These are phyloP conservation scores for Meloidogyne exigua DNA, from an alignment of 1,140 invertebrate species.

Conservation along the genomic window DNA sequence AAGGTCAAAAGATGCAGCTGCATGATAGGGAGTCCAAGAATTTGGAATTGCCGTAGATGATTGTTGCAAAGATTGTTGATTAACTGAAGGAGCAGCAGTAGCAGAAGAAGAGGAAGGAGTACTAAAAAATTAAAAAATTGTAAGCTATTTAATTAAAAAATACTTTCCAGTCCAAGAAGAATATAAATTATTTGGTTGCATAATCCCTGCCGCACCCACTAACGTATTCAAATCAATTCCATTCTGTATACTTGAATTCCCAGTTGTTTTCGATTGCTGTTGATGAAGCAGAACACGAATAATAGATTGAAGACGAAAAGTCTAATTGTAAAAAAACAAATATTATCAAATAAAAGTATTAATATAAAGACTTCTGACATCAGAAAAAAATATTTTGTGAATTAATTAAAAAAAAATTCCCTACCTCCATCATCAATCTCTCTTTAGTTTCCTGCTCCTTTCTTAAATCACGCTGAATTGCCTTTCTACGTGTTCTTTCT, in stretches of 20 bases:
- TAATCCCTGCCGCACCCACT: neutral
- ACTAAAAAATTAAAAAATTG: neutral
- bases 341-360: neutral
- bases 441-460: neutral
- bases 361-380: too few species aligned
- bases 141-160: neutral
- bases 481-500: constrained; percentile 4
- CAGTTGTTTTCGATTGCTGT: neutral
- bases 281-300: neutral
- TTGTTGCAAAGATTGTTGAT: neutral
- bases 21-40: neutral
- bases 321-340: neutral
- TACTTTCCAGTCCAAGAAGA: constrained; percentile 7
- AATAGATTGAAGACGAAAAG: neutral
- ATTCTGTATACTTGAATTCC: neutral
- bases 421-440: neutral
- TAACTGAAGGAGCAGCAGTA: neutral
- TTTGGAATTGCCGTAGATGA: neutral
- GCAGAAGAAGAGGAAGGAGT: constrained; percentile 20
- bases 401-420: neutral
- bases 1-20: neutral
- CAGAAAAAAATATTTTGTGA: neutral
- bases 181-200: neutral
- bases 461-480: neutral
- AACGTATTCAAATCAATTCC: neutral